phyloP scores from a whole-genome alignment of 2,113 vertebrate species.

The Dicentrarchus labrax region DNA sequence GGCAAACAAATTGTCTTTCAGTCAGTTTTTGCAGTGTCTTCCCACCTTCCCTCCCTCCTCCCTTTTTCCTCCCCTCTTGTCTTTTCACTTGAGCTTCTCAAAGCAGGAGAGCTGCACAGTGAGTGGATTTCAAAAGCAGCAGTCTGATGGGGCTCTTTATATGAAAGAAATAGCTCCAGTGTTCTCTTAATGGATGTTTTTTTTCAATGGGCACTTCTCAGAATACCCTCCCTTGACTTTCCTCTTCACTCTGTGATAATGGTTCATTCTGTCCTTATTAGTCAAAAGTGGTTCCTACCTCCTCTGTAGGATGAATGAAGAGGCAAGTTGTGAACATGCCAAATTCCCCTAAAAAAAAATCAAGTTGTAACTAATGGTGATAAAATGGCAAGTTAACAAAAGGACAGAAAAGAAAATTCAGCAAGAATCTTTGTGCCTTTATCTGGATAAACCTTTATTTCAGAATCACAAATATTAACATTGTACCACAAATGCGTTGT shows the following conservation, averaged over 20 bases:
- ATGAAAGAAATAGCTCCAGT: conserved; percentile 46
- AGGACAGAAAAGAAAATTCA: not conserved
- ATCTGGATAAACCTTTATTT: not conserved
- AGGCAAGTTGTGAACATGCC: conserved; percentile 2
- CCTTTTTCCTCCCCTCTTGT: not conserved
- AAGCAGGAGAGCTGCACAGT: conserved; percentile 44
- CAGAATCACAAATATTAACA: not conserved
- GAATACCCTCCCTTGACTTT: conserved; percentile 51
- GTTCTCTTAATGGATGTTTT: conserved; percentile 19
- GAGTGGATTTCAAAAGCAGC: conserved; percentile 52
- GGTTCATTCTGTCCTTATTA: conserved; percentile 37
- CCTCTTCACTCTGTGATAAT: conserved; percentile 35
- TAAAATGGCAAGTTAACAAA: not conserved
- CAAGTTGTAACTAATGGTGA: conserved; percentile 1
- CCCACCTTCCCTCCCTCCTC: not conserved
- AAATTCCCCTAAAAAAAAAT: not conserved
- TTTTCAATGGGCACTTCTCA: conserved; percentile 36
- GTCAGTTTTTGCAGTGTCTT: conserved; percentile 17
- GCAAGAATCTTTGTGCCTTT: not conserved
- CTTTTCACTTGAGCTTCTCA: conserved; percentile 20
- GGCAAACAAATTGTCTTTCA: conserved; percentile 49
- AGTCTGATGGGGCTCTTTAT: conserved; percentile 35
- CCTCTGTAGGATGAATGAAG: conserved; percentile 16
- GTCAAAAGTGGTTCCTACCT: conserved; percentile 38
- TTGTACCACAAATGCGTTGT: not conserved